phyloP scores from a whole-genome alignment of 2,797 vertebrate genomes.

The Schizopygopsis pylzovi region DNA sequence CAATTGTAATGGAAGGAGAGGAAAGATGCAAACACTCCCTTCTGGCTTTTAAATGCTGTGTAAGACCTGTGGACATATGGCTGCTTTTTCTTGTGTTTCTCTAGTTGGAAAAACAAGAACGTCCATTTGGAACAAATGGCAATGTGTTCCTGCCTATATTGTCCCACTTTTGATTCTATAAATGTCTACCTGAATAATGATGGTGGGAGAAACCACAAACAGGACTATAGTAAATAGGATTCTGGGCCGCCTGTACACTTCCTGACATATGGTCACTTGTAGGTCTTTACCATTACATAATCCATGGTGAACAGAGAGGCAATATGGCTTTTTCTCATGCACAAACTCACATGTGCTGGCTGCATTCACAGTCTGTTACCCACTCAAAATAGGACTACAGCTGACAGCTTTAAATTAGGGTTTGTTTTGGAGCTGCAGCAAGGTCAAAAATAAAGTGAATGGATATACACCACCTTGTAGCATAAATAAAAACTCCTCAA shows the following conservation, averaged over 20 bases:
- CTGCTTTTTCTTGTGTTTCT: conserved; percentile 78
- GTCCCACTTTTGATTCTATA: conserved; percentile 66
- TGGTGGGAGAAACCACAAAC: conserved; percentile 68
- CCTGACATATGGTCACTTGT: conserved; percentile 83
- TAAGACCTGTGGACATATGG: conserved; percentile 78
- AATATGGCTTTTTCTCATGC: conserved; percentile 75
- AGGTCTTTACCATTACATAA: conserved; percentile 79
- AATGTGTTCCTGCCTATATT: conserved; percentile 39
- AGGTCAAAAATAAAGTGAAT: conserved; percentile 53
- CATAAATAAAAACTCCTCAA: not conserved
- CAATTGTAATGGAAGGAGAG: conserved; percentile 66
- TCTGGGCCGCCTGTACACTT: conserved; percentile 76
- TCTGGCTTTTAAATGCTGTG: conserved; percentile 71
- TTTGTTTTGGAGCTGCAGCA: conserved; percentile 38
- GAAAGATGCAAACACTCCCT: conserved; percentile 13
- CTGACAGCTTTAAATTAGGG: conserved; percentile 62
- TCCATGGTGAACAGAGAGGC: conserved; percentile 69
- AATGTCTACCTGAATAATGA: conserved; percentile 75
- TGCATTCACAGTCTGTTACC: conserved; percentile 75
- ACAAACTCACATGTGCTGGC: conserved; percentile 61
- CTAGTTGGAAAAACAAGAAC: conserved; percentile 75
- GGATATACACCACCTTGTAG: not conserved
- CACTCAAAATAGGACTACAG: conserved; percentile 69
- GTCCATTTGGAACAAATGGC: conserved; percentile 47
- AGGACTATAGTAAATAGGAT: conserved; percentile 76